Evolutionary conservation across 2,113 vertebrate species (phyloP).

Genomic region (Amblyopsis rosae): DNA sequence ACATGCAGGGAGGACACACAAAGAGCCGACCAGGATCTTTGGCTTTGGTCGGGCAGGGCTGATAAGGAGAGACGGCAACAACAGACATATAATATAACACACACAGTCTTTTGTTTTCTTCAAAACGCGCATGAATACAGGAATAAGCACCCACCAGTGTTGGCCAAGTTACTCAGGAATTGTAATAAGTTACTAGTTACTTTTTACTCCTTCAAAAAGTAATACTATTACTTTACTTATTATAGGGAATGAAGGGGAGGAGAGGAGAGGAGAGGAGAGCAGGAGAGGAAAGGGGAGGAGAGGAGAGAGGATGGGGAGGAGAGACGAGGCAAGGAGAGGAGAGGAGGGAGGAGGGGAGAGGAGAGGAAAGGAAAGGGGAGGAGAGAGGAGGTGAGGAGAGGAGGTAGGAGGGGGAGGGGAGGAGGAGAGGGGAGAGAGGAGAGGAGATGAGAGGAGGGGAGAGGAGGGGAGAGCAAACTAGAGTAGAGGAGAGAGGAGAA

Average conservation of each 20-base stretch:
- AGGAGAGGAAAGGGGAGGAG: conserved; percentile 18
- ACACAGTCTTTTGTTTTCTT: background rate
- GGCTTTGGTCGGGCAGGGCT: conserved; percentile 57
- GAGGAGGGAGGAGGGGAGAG: conserved; percentile 19
- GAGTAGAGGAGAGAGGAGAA: conserved; percentile 20
- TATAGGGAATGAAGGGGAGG: too few relatives aligned
- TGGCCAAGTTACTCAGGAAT: too few relatives aligned
- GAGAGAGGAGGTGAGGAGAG: too few relatives aligned
- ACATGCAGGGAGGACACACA: conserved; percentile 52
- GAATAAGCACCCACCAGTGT: too few relatives aligned
- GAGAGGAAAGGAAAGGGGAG: too few relatives aligned
- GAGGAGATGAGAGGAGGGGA: background rate
- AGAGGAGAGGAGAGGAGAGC: conserved; percentile 8
- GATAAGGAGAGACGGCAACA: conserved; percentile 61
- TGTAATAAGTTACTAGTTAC: too few relatives aligned
- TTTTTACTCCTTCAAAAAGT: too few relatives aligned
- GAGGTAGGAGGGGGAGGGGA: too few relatives aligned
- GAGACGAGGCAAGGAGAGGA: background rate
- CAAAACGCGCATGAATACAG: too few relatives aligned
- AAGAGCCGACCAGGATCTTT: conserved; percentile 52
- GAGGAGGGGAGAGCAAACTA: background rate
- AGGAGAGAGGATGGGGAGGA: conserved; percentile 8
- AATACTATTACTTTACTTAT: too few relatives aligned
- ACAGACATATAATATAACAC: background rate
- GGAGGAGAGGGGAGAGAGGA: conserved; percentile 22